Evolutionary conservation across 2,113 vertebrate genomes (phyloP).

Genomic region (Sitta europaea): DNA sequence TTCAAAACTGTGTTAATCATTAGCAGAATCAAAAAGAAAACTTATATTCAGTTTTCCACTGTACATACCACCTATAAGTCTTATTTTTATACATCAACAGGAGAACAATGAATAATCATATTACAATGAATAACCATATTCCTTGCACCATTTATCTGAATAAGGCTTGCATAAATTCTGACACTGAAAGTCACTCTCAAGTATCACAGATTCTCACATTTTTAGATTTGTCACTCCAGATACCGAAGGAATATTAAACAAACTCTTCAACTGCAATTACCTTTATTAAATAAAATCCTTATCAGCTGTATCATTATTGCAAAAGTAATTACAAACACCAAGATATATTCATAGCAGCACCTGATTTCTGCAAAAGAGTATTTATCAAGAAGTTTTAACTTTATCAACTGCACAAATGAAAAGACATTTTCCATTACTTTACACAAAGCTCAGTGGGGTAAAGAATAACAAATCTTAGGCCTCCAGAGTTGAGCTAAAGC

Average conservation of each 20-base stretch:
- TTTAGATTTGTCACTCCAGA: slow-evolving; percentile 52
- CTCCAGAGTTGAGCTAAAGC: slow-evolving; percentile 39
- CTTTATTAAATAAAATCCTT: slow-evolving; percentile 67
- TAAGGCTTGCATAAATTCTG: slow-evolving; percentile 35
- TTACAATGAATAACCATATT: slow-evolving; percentile 1
- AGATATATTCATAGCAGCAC: slow-evolving; percentile 9
- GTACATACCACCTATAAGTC: neutral
- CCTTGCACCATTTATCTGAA: slow-evolving; percentile 21
- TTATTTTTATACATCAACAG: neutral
- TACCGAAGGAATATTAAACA: slow-evolving; percentile 68
- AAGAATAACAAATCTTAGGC: slow-evolving; percentile 42
- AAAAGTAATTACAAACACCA: slow-evolving; percentile 62
- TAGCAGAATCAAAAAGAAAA: neutral
- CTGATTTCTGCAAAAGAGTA: slow-evolving; percentile 50
- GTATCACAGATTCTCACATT: slow-evolving; percentile 53
- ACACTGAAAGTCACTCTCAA: slow-evolving; percentile 62
- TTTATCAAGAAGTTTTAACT: slow-evolving; percentile 69
- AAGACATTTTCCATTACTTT: slow-evolving; percentile 50
- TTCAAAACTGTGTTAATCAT: neutral
- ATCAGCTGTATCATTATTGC: slow-evolving; percentile 42
- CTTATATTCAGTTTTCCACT: neutral
- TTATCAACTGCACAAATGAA: slow-evolving; percentile 58
- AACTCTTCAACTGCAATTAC: slow-evolving; percentile 63
- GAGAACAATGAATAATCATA: too few species aligned
- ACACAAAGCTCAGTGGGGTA: slow-evolving; percentile 25